A percentile compares a stretch with the other conserved stretches of the same genome.
phyloP scores from a whole-genome alignment of 2,888 invertebrate species.

The Drepanosiphum platanoidis region DNA sequence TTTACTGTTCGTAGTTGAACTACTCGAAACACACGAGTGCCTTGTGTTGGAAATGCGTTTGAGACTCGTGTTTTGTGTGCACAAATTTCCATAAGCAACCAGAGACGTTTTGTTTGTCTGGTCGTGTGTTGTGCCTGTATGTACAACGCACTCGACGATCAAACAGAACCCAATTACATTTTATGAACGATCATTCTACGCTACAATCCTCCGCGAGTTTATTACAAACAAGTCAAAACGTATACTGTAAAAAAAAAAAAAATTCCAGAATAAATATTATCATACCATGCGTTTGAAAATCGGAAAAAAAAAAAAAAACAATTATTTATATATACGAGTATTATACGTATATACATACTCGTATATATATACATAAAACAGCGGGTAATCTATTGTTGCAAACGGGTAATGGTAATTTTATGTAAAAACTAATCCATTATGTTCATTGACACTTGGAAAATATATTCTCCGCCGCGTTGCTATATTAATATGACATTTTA shows the following conservation, averaged over 20 bases:
- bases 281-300: not conserved
- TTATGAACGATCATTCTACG: constrained; percentile 46
- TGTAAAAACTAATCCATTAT: not conserved
- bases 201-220: constrained; percentile 36
- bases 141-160: not conserved
- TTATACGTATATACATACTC: not conserved
- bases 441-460: not conserved
- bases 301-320: not conserved
- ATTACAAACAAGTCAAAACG: constrained; percentile 55
- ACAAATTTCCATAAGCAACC: constrained; percentile 48
- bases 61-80: constrained; percentile 29
- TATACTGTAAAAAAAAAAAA: not conserved
- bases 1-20: constrained; percentile 9
- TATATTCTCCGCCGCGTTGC: too few species aligned
- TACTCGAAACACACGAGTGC: constrained; percentile 21
- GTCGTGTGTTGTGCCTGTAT: not conserved
- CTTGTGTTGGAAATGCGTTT: constrained; percentile 10
- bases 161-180: constrained; percentile 56
- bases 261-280: constrained; percentile 35
- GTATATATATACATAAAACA: not conserved
- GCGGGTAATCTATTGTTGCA: not conserved
- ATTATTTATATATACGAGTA: not conserved
- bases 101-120: constrained; percentile 33
- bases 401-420: not conserved
- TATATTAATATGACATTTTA: too few species aligned